Base-by-base conservation (phyloP, 2,888 invertebrate genomes). In the Loripinus fragilis region DNA sequence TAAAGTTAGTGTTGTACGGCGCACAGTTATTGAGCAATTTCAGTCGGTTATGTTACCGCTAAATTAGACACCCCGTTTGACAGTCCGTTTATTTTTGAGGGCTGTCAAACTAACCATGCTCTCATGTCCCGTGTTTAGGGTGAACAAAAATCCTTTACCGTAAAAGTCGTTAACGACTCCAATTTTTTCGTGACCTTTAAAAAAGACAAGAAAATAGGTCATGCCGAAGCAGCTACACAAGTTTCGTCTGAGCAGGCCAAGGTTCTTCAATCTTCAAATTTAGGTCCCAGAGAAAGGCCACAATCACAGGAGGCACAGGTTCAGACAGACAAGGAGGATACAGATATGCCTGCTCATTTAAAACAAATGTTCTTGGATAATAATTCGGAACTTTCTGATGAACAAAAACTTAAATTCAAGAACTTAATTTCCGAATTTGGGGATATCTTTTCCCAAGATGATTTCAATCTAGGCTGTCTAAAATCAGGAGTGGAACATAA, bases 341-440 rank as follows among this genome's bases (percentile, higher is more conserved):
- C 38, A 38, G 12, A 38, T 10, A 8, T 55, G 28, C 55, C 55
- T 55, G 25, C 55, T 23, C 55, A 55, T 28, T 23, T 55, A 10
- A 10, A 28, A 55, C 55, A 55, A 55, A 55, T 55, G 55, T 55
- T 55, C 25, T 25, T 23, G 23, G 55, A 55, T 25, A 55, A 55
- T n/a, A 25, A 25, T 55, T 25, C 55, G 7, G 28, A 55, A 2
- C 17, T 55, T 55, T 55, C 17, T 25, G 55, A 55, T 28, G 5
- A n/a, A 5, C 55, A 55, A 15, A 55, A 55, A 55, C 3, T 25
- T 3, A 55, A 55, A 55, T 55, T 10, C 55, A 25, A 55, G 25
- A 25, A 55, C 12, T 25, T 55, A 28, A 23, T 55, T 55, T 8
- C 28, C 3, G 55, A 55, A 55, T 55, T 55, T 55, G 23, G 25